Evolutionary conservation across 1,140 invertebrate genomes (phyloP), one percentile per base, ranked within the genome.

Genomic region (Papilio xuthus): DNA sequence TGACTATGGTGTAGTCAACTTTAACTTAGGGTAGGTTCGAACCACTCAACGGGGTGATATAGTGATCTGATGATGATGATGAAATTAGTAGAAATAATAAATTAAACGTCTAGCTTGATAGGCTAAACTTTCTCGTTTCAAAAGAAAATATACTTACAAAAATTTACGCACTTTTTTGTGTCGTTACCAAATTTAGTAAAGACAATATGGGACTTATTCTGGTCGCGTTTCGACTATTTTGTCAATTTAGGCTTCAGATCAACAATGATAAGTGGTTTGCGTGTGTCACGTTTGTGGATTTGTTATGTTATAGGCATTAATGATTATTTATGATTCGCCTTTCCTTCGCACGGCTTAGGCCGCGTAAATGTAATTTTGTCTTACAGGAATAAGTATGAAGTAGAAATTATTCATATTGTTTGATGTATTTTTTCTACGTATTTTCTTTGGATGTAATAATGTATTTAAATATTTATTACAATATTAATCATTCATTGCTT

Each of bases 231-330:
- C 0, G 6, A 4, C 56, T 26, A 60, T 60, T 60, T 23, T 9
- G 56, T 60, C 56, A 60, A 60, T 60, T 60, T 60, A 13, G 56
- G 56, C 20, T 60, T 60, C 56, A 60, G 12, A 60, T 60, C 56
- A 26, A 60, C 56, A 60, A 60, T 60, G 56, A 60, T 26, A 2
- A 28, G 56, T 60, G 56, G 23, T 26, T 0, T 23, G 56, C 10
- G 23, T 60, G 10, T 26, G 23, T 20, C 0, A n/a, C n/a, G n/a
- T n/a, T n/a, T n/a, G n/a, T 10, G 56, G 56, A 60, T 60, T 60
- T 47, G 44, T 9, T 4, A 60, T 13, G 23, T 60, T 0, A 4
- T 4, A 4, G 56, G 10, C 23, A 26, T 9, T 60, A 26, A 60
- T 20, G 56, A 10, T 15, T 9, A 53, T 60, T 60, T 60, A 26